phyloP scores from a whole-genome alignment of 1,140 invertebrate genomes.

The Drosophila sp. region DNA sequence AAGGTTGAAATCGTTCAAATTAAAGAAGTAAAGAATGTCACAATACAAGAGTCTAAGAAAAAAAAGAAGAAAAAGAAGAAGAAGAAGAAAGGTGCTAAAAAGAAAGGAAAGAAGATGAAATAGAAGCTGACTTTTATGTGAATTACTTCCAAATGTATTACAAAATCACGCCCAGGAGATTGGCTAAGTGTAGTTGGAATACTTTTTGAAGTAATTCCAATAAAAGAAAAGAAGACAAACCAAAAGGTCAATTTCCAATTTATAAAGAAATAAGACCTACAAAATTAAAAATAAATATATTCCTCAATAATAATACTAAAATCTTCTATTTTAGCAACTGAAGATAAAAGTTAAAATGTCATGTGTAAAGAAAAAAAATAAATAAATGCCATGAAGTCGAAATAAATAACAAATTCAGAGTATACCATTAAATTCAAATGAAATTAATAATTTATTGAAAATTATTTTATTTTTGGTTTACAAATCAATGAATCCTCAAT shows the following conservation, averaged over 20 bases:
- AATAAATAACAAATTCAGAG: no score
- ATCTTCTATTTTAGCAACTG: no score
- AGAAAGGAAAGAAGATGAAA: conserved; percentile 8
- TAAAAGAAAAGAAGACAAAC: not conserved
- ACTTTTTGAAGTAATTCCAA: conserved; percentile 1
- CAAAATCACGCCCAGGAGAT: not conserved
- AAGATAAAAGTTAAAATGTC: no score
- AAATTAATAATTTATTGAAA: no score
- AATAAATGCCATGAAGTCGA: no score
- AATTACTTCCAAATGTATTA: conserved; percentile 1
- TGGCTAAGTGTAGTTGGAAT: not conserved
- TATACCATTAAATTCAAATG: no score
- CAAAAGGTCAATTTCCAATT: not conserved
- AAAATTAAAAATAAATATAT: conserved; percentile 1
- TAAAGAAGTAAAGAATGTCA: not conserved
- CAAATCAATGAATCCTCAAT: no score
- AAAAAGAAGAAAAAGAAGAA: conserved; percentile 9
- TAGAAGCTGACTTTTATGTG: not conserved
- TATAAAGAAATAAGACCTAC: not conserved
- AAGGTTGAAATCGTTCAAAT: no score
- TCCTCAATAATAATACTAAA: no score
- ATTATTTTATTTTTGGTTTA: no score
- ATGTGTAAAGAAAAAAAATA: no score
- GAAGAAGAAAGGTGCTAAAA: not conserved
- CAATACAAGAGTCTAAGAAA: not conserved